These are phyloP conservation scores for Porites australiensis DNA, from an alignment of 64 coral and sea anemone species.

Conservation along the genomic window DNA sequence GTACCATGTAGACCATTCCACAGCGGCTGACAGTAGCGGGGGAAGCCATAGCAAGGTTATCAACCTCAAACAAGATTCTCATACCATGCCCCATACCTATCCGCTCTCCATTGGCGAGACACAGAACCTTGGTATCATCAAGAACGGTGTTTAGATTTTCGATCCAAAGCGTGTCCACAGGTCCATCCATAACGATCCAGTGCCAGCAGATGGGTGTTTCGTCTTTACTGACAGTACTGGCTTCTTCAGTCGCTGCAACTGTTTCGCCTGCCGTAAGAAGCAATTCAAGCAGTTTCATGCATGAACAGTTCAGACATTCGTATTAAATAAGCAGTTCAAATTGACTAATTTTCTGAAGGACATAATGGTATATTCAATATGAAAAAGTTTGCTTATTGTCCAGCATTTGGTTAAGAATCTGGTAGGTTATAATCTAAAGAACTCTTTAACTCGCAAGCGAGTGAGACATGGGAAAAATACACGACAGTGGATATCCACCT, in stretches of 20 bases:
- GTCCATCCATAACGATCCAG: slow-evolving; percentile 97
- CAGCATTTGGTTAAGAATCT: too few relatives aligned
- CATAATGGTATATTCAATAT: too few relatives aligned
- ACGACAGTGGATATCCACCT: too few relatives aligned
- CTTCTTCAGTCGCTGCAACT: slow-evolving; percentile 6
- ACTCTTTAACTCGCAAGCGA: too few relatives aligned
- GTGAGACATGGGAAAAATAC: too few relatives aligned
- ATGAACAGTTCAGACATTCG: too few relatives aligned
- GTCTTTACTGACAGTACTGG: slow-evolving; percentile 1
- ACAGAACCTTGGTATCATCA: slow-evolving; percentile 96
- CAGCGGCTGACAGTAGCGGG: slow-evolving; percentile 98
- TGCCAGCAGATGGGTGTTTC: slow-evolving; percentile 57
- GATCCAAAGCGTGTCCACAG: slow-evolving; percentile 93
- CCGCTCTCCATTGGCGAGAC: slow-evolving; percentile 92
- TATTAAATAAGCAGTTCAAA: too few relatives aligned
- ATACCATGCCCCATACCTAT: slow-evolving; percentile 89
- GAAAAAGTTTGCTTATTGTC: too few relatives aligned
- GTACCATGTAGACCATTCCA: slow-evolving; percentile 98
- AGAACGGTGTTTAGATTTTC: slow-evolving; percentile 96
- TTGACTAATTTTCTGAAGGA: too few relatives aligned
- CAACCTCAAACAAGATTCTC: slow-evolving; percentile 95
- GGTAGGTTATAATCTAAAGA: too few relatives aligned
- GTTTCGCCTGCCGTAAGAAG: slow-evolving; percentile 26
- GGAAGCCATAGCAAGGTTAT: slow-evolving; percentile 88
- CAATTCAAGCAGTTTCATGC: too few relatives aligned